Base-by-base conservation (phyloP, 2,888 invertebrate genomes). In the Eupithecia dodoneata region DNA sequence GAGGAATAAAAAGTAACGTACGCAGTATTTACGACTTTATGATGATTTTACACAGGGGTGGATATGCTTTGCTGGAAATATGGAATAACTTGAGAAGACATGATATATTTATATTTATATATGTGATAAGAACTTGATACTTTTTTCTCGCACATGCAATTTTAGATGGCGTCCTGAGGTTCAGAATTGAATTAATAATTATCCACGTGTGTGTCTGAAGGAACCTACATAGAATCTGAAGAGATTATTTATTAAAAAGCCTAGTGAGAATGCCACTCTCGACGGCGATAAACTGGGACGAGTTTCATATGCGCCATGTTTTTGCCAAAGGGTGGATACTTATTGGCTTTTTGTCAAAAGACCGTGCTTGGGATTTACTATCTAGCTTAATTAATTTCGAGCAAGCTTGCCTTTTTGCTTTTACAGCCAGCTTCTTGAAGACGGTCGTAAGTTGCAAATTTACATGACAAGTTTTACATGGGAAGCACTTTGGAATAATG, bases 271-370 rank as follows among this genome's bases (percentile, higher is more conserved):
- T 30, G 5, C 30, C 4, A 10, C 49, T 44, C 65, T 70, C 66
- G n/a, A 47, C 18, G 47, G 66, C 44, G 41, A 75, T 75, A 73
- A 75, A 78, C 44, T 18, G 47, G 42, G 67, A 75, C 47, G 73
- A 72, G 67, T 75, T 75, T 73, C 75, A 71, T 73, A 73, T 73
- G 77, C 75, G 52, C 73, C 66, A 59, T 75, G 73, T 78, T 78
- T 77, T 78, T 71, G 75, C 71, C 75, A 78, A 75, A 71, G 77
- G 72, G 65, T 77, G 66, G 67, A 41, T 69, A 69, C 63, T 63
- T 75, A 75, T 72, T 75, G 77, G 75, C 72, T 70, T 77, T 30
- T 49, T 74, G 67, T 67, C 74, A 75, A 70, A 70, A 42, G 55
- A 65, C 30, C 44, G 47, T 52, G 55, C 71, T 45, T 49, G 55